Percentiles rank a stretch among this genome's conserved stretches.
These are phyloP conservation scores for Podarcis muralis DNA, from an alignment of 2,113 vertebrate species.

Conservation along the genomic window DNA sequence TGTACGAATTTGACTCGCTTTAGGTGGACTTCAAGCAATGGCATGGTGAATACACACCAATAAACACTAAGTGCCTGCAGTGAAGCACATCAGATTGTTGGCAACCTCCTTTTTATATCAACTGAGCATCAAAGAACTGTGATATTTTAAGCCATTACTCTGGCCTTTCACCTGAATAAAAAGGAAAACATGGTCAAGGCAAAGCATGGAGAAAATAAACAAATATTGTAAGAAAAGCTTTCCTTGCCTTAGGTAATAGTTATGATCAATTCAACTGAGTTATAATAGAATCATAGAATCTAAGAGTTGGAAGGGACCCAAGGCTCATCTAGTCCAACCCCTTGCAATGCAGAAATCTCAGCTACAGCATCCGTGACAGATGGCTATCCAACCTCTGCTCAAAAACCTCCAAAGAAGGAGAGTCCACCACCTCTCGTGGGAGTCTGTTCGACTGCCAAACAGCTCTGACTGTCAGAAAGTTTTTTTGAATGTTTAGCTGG, in stretches of 20 bases:
- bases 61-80: background rate
- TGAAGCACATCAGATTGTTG: background rate
- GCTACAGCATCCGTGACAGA: no score
- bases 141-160: background rate
- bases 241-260: background rate
- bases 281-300: background rate
- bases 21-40: background rate
- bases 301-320: no score
- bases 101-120: background rate
- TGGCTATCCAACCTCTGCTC: no score
- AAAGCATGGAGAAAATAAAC: background rate
- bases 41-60: background rate
- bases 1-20: background rate
- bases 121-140: background rate
- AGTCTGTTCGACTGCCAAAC: no score
- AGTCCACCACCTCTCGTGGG: no score
- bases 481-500: no score
- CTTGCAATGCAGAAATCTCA: no score
- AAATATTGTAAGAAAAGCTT: background rate
- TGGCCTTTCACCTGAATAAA: background rate
- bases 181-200: background rate
- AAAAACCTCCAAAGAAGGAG: no score
- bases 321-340: no score
- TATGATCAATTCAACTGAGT: background rate
- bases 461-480: no score